Base-by-base conservation (phyloP, 2,888 invertebrate species). In the Campoplex nolae region DNA sequence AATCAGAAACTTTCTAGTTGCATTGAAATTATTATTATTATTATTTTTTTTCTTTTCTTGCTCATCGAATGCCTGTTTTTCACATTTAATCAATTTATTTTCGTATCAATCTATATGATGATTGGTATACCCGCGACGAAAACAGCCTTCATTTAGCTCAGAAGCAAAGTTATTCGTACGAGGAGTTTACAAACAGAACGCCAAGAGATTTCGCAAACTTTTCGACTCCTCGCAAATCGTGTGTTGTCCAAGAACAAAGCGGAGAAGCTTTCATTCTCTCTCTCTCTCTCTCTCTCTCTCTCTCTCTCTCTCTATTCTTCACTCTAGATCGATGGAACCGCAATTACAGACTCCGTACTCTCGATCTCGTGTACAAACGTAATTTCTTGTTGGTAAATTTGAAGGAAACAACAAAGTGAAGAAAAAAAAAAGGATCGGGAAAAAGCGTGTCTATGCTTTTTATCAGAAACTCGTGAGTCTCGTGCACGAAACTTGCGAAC, bases 141-240 rank as follows among this genome's bases (percentile, higher is more conserved):
- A 58, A 75, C 45, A 18, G 4, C 1, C n/a, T 75, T 42, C 62
- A 16, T 62, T 32, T 45, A 62, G 16, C 8, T 45, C 42, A 18
- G n/a, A 16, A 45, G 42, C 32, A 56, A 78, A 78, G 68, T 70
- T 56, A 28, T 56, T 18, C 56, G 68, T 78, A 23, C 78, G 56
- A 70, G 28, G 68, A 78, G 78, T 78, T 78, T 68, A 16, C 42
- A 18, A 78, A 78, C 56, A 56, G 11, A 67, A 38, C 51, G 32
- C 67, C 77, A 67, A 67, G 51, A 67, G 65, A 77, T 65, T 77
- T 51, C 51, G n/a, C 67, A 65, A 77, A 67, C 65, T 67, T 67
- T 65, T 35, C 51, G 54, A 75, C 67, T 35, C 35, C 78, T 23
- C 18, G 28, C 18, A 42, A 70, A 18, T 28, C 28, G 48, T 51